Base-by-base conservation (phyloP, 2,888 invertebrate genomes). In the Drosophila testacea region DNA sequence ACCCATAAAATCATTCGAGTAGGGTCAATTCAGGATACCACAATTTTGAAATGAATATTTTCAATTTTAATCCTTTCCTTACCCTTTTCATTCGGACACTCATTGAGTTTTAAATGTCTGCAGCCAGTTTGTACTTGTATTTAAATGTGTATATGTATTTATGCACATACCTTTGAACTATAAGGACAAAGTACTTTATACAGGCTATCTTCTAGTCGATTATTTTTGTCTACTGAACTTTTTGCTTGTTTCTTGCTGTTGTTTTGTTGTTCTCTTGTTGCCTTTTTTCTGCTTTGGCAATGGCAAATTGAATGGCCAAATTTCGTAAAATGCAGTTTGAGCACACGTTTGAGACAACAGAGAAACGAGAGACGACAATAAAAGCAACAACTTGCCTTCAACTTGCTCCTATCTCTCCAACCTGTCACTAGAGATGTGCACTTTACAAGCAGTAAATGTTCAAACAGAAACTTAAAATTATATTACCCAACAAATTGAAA, bases 261-360 rank as follows among this genome's bases (percentile, higher is more conserved):
- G 59, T 59, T 62, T 46, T 78, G 67, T 73, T 72, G 73, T 65
- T 72, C 69, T 72, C 52, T 62, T 77, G 66, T 81, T 75, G 60
- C 54, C 38, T 63, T 50, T 50, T 46, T 61, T 72, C 55, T 42
- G 80, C 66, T 69, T 60, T 79, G 72, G 77, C 73, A 70, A 71
- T 84, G 88, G 79, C 85, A 85, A 56, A 85, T 86, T 86, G 85
- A 85, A 86, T 83, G 85, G 68, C 76, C 79, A 85, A 86, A 87
- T 85, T 84, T 79, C 69, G 74, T 67, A 87, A 85, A 87, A 87
- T 85, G 81, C 79, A 77, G 81, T 77, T 83, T 84, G 85, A 83
- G 74, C 74, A 70, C 77, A 87, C 87, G 84, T 81, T 74, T 80
- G 72, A 66, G 76, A 78, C 71, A 42, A 67, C 65, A 71, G 69